A percentile compares a stretch with the other conserved stretches of the same genome.
These are phyloP conservation scores for Eurystomus glaucurus DNA, from an alignment of 2,797 vertebrate species.

Conservation along the genomic window DNA sequence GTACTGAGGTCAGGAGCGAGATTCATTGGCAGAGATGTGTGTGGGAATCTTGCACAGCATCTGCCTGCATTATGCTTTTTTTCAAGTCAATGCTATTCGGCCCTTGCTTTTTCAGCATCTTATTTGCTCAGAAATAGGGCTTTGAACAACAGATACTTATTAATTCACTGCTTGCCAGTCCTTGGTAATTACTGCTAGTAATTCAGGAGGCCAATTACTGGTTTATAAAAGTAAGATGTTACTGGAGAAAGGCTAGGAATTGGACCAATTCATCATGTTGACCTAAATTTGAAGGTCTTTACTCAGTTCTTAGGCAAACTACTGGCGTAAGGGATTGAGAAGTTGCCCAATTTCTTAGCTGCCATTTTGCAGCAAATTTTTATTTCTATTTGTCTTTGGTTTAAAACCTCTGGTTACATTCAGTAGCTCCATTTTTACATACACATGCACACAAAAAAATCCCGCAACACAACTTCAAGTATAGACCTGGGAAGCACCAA, in stretches of 20 bases:
- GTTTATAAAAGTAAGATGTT: background rate
- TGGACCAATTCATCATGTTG: background rate
- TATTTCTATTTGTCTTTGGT: background rate
- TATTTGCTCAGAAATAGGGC: slow-evolving; percentile 6
- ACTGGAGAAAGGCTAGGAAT: background rate
- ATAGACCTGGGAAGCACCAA: background rate
- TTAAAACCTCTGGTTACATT: background rate
- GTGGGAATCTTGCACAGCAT: slow-evolving; percentile 7
- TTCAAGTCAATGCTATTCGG: background rate
- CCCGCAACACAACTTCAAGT: background rate
- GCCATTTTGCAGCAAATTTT: background rate
- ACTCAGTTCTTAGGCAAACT: slow-evolving; percentile 6
- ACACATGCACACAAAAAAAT: fast-evolving
- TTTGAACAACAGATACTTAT: background rate
- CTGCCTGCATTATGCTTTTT: background rate
- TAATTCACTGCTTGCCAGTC: background rate
- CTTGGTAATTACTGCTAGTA: background rate
- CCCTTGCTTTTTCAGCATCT: background rate
- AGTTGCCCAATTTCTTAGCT: background rate
- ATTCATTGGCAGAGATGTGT: slow-evolving; percentile 4
- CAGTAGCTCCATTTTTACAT: background rate
- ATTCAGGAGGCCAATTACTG: background rate
- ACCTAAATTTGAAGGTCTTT: background rate
- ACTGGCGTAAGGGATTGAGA: background rate
- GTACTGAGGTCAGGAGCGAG: background rate